Conservation (phyloP, 2,888 invertebrate genomes). For the Prosapia bicincta region DNA sequence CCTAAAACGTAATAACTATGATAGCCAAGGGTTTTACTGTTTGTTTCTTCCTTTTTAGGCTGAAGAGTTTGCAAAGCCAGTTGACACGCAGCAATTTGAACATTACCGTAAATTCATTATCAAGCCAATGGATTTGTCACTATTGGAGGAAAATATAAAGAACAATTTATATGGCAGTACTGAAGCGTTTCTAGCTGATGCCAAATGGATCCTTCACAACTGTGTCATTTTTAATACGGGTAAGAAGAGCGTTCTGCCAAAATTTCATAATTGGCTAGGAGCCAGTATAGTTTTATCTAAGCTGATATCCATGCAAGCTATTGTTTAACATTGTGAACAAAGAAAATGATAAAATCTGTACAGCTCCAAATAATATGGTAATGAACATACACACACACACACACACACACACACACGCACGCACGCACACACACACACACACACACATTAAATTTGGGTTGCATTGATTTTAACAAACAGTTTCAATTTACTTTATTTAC, state of each 20-base stretch:
- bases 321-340: too few species aligned
- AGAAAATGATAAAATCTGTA: too few species aligned
- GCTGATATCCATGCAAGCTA: background rate
- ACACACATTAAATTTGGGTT: too few species aligned
- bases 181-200: slow-evolving; percentile 84
- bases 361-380: too few species aligned
- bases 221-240: slow-evolving; percentile 87
- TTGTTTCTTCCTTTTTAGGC: slow-evolving; percentile 39
- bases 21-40: too few species aligned
- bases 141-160: slow-evolving; percentile 71
- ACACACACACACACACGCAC: too few species aligned
- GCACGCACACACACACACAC: too few species aligned
- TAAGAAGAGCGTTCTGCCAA: slow-evolving; percentile 49
- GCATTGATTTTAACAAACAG: too few species aligned
- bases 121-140: slow-evolving; percentile 80
- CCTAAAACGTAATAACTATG: too few species aligned
- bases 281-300: background rate
- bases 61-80: slow-evolving; percentile 74
- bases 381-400: too few species aligned
- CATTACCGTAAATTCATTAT: slow-evolving; percentile 79
- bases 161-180: slow-evolving; percentile 77
- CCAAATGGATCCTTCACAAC: slow-evolving; percentile 93
- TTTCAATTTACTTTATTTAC: too few species aligned
- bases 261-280: background rate
- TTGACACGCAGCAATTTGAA: slow-evolving; percentile 65